These are phyloP conservation scores for Sebastes cheni DNA, from an alignment of 2,797 vertebrate species.

Conservation along the genomic window DNA sequence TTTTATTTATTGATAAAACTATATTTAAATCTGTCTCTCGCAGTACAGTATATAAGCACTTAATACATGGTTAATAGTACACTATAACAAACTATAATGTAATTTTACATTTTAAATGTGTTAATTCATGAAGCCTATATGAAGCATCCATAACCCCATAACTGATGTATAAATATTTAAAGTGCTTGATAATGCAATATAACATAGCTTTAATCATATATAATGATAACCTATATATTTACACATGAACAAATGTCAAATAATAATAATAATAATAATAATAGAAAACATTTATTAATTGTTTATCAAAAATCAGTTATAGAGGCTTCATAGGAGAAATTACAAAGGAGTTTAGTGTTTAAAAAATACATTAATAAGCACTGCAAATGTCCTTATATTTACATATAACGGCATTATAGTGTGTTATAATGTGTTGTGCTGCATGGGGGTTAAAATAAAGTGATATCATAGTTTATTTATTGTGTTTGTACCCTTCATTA, in stretches of 20 bases:
- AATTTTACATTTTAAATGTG: not conserved
- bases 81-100: not conserved
- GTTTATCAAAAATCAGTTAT: not conserved
- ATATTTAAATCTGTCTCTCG: not conserved
- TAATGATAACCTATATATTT: not conserved
- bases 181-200: not conserved
- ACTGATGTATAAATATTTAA: not conserved
- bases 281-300: not conserved
- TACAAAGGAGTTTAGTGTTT: not conserved
- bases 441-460: not conserved
- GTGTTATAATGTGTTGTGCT: not conserved
- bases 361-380: fast-evolving
- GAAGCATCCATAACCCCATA: not conserved
- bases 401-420: not conserved
- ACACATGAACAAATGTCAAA: not conserved
- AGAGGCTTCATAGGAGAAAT: not conserved
- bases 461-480: not conserved
- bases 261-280: not conserved
- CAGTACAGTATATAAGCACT: not conserved
- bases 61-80: not conserved
- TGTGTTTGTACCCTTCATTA: not conserved
- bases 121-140: not conserved
- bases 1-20: not conserved
- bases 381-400: not conserved
- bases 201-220: not conserved